These are phyloP conservation scores for Hemiprocne comata DNA, from an alignment of 2,113 vertebrate species.

Conservation along the genomic window DNA sequence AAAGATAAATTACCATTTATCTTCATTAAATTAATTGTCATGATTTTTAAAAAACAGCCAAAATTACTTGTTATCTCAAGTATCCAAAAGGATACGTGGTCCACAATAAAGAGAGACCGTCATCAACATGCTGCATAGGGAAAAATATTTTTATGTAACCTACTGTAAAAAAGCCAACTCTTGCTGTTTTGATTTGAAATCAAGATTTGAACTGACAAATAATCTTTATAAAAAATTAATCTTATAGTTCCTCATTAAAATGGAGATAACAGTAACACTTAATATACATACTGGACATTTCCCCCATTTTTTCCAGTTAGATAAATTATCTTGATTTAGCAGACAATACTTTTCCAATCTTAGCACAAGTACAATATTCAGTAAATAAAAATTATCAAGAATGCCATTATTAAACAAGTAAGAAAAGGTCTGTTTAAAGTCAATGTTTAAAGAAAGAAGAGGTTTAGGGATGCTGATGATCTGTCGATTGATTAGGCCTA, in stretches of 20 bases:
- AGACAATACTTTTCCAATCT: background rate
- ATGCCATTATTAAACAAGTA: background rate
- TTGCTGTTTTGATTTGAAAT: background rate
- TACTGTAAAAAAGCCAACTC: background rate
- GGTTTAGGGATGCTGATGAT: background rate
- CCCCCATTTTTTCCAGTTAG: background rate
- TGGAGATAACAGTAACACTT: background rate
- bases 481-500: background rate
- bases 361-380: background rate
- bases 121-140: background rate
- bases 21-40: background rate
- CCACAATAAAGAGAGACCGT: background rate
- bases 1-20: background rate
- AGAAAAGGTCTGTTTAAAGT: background rate
- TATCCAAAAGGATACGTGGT: background rate
- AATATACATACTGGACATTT: background rate
- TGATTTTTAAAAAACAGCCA: background rate
- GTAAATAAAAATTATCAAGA: background rate
- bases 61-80: background rate
- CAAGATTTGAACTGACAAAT: no score
- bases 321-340: background rate
- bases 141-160: background rate
- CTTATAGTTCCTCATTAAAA: background rate
- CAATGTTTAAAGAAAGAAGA: background rate
- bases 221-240: background rate